phyloP scores from a whole-genome alignment of 1,140 invertebrate genomes.

The Drosophila setifemur region DNA sequence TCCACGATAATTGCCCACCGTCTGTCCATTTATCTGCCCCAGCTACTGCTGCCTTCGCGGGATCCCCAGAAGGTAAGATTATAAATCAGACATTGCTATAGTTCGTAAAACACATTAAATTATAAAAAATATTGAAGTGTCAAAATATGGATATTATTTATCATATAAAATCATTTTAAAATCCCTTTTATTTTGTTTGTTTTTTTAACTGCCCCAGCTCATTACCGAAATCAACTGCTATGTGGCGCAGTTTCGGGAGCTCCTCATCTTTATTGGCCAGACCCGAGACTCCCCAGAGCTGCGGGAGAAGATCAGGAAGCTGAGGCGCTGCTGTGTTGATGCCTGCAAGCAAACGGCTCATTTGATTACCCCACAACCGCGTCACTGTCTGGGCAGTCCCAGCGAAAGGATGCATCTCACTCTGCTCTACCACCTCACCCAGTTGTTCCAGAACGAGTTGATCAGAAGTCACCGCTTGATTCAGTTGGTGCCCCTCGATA shows the following conservation, averaged over 20 bases:
- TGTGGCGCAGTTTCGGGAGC: constrained; percentile 92
- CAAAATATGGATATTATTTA: no score
- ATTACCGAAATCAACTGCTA: constrained; percentile 94
- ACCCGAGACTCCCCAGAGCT: constrained; percentile 92
- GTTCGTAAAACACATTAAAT: no score
- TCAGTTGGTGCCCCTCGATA: constrained; percentile 92
- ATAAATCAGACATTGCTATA: no score
- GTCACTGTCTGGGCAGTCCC: constrained; percentile 55
- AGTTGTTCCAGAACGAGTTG: constrained; percentile 92
- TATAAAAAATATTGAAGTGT: no score
- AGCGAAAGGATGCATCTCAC: constrained; percentile 85
- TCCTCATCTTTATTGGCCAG: constrained; percentile 93
- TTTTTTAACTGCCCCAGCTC: constrained; percentile 88
- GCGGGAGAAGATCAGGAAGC: constrained; percentile 92
- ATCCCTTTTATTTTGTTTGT: background rate
- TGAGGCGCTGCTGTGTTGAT: constrained; percentile 91
- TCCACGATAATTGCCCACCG: constrained; percentile 75
- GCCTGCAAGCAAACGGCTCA: constrained; percentile 91
- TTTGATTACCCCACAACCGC: constrained; percentile 87
- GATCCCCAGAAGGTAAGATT: constrained; percentile 65
- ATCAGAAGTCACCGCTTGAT: constrained; percentile 92
- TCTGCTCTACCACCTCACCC: constrained; percentile 91
- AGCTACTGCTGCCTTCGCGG: constrained; percentile 57
- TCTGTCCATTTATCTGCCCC: constrained; percentile 69
- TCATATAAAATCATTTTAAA: no score